phyloP scores from a whole-genome alignment of 2,888 invertebrate species.

The Hipparchia sbordonii region DNA sequence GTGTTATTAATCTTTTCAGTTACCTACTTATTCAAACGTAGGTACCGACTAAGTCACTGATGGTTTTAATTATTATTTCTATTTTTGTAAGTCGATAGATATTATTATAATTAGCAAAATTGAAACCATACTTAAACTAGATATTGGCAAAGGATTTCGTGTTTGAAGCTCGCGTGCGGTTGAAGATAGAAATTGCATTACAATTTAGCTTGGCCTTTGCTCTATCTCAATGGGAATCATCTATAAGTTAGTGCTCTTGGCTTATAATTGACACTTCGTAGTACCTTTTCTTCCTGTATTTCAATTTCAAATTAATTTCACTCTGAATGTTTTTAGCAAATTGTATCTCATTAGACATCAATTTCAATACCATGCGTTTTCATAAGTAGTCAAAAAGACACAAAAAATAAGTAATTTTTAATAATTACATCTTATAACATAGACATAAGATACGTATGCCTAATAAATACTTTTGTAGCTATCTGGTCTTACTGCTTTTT shows the following conservation, averaged over 20 bases:
- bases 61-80: too few species aligned
- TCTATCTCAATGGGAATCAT: conserved; percentile 64
- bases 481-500: too few species aligned
- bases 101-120: neutral
- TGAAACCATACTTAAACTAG: neutral
- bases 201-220: conserved; percentile 34
- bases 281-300: conserved; percentile 11
- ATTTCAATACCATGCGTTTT: neutral
- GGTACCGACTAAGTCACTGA: too few species aligned
- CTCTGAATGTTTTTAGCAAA: neutral
- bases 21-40: too few species aligned
- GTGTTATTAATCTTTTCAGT: too few species aligned
- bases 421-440: too few species aligned
- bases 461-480: too few species aligned
- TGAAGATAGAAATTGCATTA: conserved; percentile 36
- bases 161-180: conserved; percentile 58
- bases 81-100: neutral
- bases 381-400: too few species aligned
- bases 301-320: conserved; percentile 6
- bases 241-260: conserved; percentile 57
- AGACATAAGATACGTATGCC: too few species aligned
- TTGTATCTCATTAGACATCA: neutral
- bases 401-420: too few species aligned
- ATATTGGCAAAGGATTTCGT: conserved; percentile 29
- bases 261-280: conserved; percentile 62